Evolutionary conservation across 1,140 invertebrate species (phyloP).

Genomic region (Oedothorax gibbosus): DNA sequence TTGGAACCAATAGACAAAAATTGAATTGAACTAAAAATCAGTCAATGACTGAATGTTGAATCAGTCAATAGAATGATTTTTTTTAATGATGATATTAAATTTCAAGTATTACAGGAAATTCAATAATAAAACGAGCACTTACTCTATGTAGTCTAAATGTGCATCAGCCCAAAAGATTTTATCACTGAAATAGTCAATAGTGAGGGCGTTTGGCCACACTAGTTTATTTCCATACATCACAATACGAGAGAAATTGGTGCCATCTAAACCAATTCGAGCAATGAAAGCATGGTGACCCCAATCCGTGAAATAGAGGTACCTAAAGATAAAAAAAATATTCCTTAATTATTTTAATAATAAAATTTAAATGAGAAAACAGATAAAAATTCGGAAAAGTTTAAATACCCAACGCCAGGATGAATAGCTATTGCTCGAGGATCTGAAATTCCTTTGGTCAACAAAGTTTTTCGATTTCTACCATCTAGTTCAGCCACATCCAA

Average conservation of each 20-base stretch:
- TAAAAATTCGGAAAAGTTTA: no score
- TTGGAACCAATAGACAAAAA: no score
- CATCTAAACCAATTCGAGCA: conserved; percentile 97
- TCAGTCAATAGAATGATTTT: no score
- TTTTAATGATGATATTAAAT: not conserved
- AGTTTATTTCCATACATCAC: conserved; percentile 94
- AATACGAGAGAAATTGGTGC: conserved; percentile 88
- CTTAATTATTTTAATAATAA: not conserved
- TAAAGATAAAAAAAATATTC: conserved; percentile 58
- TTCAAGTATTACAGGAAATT: not conserved
- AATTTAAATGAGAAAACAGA: not conserved
- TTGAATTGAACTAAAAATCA: no score
- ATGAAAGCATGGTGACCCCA: conserved; percentile 97
- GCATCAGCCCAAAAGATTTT: conserved; percentile 97
- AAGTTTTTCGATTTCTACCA: conserved; percentile 88
- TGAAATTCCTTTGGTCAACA: conserved; percentile 83
- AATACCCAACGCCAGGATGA: conserved; percentile 89
- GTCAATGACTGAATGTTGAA: no score
- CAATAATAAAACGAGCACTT: conserved; percentile 63
- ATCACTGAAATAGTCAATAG: conserved; percentile 96
- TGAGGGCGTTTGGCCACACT: conserved; percentile 97
- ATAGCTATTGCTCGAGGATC: conserved; percentile 95
- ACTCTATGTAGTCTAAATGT: conserved; percentile 98
- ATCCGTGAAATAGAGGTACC: conserved; percentile 91
- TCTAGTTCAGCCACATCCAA: conserved; percentile 91